Conservation (phyloP, 1,140 invertebrate species). For the Heterodera schachtii region DNA sequence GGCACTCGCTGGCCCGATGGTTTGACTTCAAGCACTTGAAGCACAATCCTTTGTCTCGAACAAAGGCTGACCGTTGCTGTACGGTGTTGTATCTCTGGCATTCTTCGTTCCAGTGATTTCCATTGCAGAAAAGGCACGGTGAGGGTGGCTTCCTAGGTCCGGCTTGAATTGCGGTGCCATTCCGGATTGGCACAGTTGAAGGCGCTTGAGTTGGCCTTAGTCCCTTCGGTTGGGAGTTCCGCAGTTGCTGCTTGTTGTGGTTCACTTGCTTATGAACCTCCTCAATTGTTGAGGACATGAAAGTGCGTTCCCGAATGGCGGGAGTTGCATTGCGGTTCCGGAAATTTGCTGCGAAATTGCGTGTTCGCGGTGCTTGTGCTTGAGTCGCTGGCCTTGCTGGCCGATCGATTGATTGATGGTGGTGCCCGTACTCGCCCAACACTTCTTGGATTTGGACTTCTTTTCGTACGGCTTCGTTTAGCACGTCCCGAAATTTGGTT, state of each 20-base stretch:
- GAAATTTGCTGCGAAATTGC: too few species aligned
- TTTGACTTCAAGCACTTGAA: background rate
- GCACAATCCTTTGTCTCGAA: too few species aligned
- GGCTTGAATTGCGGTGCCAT: too few species aligned
- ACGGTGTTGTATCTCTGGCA: background rate
- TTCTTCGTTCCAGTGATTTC: background rate
- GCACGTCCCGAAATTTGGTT: background rate
- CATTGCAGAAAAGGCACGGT: too few species aligned
- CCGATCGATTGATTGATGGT: background rate
- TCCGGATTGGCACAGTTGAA: too few species aligned
- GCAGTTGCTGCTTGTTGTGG: background rate
- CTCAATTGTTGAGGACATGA: background rate
- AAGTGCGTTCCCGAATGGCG: too few species aligned
- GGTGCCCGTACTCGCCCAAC: background rate
- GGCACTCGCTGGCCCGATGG: background rate
- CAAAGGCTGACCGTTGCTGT: background rate
- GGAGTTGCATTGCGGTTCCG: too few species aligned
- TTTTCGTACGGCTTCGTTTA: constrained; percentile 1
- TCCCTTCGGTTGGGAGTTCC: background rate
- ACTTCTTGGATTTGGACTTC: constrained; percentile 1
- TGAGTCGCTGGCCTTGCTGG: too few species aligned
- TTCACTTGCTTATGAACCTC: background rate
- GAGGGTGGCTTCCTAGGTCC: background rate
- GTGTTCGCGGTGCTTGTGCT: too few species aligned
- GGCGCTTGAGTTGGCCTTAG: too few species aligned